Evolutionary conservation across 2,888 invertebrate species (phyloP).

Genomic region (Oeneis ivallda): DNA sequence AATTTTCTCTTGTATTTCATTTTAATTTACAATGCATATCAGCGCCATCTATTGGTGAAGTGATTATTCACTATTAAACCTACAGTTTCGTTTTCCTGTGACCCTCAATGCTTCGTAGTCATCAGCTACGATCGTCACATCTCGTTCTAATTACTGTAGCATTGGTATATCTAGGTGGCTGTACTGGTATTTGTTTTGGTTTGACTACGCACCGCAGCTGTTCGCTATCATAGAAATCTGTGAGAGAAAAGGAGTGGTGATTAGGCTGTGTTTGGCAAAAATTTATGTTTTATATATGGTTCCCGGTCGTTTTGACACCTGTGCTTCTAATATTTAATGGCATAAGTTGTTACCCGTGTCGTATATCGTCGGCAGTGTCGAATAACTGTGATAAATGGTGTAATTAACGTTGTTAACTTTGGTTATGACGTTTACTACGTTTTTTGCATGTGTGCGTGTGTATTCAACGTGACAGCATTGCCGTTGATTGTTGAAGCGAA

Average conservation of each 20-base stretch:
- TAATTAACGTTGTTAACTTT: constrained; percentile 75
- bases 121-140: neutral
- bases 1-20: too few species aligned
- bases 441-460: constrained; percentile 71
- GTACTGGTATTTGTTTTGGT: constrained; percentile 75
- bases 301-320: constrained; percentile 56
- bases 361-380: constrained; percentile 63
- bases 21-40: neutral
- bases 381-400: constrained; percentile 64
- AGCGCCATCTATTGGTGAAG: constrained; percentile 31
- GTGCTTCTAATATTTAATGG: constrained; percentile 59
- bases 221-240: constrained; percentile 80
- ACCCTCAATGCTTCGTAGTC: neutral
- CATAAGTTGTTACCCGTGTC: constrained; percentile 59
- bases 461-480: constrained; percentile 66
- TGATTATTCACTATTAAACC: neutral
- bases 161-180: constrained; percentile 55
- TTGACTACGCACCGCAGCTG: constrained; percentile 76
- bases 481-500: constrained; percentile 76
- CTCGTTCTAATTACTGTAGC: neutral
- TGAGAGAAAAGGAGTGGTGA: constrained; percentile 82
- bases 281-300: constrained; percentile 75
- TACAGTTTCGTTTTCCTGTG: neutral
- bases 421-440: constrained; percentile 77
- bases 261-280: constrained; percentile 75